These are phyloP conservation scores for Thymelicus lineola DNA, from an alignment of 2,888 invertebrate genomes.

Conservation along the genomic window DNA sequence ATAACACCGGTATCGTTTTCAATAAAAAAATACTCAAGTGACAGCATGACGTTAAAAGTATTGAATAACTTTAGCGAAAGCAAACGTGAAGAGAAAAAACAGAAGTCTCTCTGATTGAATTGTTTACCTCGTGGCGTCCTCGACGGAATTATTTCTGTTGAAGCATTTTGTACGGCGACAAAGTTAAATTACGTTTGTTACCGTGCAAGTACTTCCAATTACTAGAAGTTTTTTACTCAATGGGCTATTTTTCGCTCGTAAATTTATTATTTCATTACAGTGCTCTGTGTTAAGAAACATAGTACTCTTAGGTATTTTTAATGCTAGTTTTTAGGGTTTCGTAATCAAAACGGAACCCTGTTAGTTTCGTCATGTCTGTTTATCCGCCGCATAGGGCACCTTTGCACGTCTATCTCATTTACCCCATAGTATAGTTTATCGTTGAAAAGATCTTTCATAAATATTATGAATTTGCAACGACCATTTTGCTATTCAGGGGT, in stretches of 20 bases:
- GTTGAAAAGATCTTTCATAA: too few species aligned
- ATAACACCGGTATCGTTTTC: slow-evolving; percentile 22
- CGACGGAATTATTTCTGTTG: slow-evolving; percentile 83
- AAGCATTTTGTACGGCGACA: slow-evolving; percentile 81
- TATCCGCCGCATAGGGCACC: too few species aligned
- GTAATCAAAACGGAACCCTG: too few species aligned
- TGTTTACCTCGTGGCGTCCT: slow-evolving; percentile 79
- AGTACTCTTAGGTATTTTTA: too few species aligned
- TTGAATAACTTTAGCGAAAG: slow-evolving; percentile 63
- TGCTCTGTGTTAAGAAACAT: too few species aligned
- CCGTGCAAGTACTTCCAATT: slow-evolving; percentile 73
- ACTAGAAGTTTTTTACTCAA: slow-evolving; percentile 69
- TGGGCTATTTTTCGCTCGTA: slow-evolving; percentile 45
- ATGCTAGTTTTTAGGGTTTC: too few species aligned
- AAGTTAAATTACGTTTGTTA: slow-evolving; percentile 85
- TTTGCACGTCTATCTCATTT: too few species aligned
- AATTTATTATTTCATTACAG: too few species aligned
- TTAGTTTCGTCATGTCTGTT: too few species aligned
- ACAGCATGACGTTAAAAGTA: slow-evolving; percentile 61
- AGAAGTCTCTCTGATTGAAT: slow-evolving; percentile 77
- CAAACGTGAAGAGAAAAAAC: slow-evolving; percentile 69
- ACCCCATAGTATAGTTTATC: too few species aligned
- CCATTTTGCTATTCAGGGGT: too few species aligned
- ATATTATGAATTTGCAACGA: too few species aligned
- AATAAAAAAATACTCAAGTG: slow-evolving; percentile 34